Conservation (phyloP, 2,113 vertebrate species). For the Tragelaphus imberbis region DNA sequence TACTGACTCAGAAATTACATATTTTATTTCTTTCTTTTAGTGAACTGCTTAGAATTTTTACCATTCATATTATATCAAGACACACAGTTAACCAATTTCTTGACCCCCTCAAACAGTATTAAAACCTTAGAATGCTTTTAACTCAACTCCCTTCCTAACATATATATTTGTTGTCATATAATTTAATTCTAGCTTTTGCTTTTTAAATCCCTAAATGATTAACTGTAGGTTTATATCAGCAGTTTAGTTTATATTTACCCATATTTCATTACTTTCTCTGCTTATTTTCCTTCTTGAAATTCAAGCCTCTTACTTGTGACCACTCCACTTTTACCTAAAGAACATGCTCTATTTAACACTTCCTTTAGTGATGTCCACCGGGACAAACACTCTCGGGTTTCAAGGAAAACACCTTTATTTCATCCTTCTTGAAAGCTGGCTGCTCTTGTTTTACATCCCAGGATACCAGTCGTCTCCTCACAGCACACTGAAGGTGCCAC, state of each 20-base stretch:
- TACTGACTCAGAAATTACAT: background rate
- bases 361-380: background rate
- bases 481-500: background rate
- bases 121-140: background rate
- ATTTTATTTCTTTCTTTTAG: background rate
- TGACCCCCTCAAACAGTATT: background rate
- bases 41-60: background rate
- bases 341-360: background rate
- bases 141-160: background rate
- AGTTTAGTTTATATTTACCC: background rate
- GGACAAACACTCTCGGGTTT: background rate
- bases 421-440: background rate
- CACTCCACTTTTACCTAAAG: background rate
- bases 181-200: background rate
- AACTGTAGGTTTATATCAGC: background rate
- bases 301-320: background rate
- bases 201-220: background rate
- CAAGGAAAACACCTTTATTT: background rate
- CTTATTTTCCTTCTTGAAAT: background rate
- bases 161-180: background rate
- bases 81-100: background rate
- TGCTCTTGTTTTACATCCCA: background rate
- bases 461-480: background rate
- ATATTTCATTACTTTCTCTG: background rate
- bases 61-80: background rate